Evolutionary conservation across 2,888 invertebrate species (phyloP).

Genomic region (Acleris sparsana): DNA sequence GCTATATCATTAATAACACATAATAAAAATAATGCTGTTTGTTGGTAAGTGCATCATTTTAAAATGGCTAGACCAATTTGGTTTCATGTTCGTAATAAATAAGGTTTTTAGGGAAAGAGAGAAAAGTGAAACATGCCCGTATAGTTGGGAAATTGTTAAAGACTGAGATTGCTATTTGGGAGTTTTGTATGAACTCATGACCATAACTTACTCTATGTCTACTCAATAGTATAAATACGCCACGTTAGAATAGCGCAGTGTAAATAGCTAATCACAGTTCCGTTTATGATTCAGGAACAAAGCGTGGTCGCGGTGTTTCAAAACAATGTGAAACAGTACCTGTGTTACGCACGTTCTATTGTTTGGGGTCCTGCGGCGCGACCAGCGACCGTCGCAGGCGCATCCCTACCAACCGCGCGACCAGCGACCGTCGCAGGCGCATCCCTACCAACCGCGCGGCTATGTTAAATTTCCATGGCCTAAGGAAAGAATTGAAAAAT

Average conservation of each 20-base stretch:
- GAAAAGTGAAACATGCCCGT: too few relatives aligned
- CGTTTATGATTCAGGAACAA: conserved; percentile 60
- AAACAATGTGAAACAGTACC: conserved; percentile 59
- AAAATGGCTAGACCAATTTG: too few relatives aligned
- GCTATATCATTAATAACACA: too few relatives aligned
- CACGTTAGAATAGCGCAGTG: conserved; percentile 2
- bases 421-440: conserved; percentile 8
- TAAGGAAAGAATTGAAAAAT: neutral
- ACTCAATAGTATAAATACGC: too few relatives aligned
- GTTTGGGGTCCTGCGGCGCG: conserved; percentile 41
- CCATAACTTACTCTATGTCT: too few relatives aligned
- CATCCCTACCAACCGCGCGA: conserved; percentile 17
- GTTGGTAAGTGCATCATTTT: too few relatives aligned
- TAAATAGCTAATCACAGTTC: conserved; percentile 37
- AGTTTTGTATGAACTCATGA: too few relatives aligned
- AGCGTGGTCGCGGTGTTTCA: conserved; percentile 54
- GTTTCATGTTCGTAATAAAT: too few relatives aligned
- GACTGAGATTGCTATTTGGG: too few relatives aligned
- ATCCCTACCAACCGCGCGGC: conserved; percentile 17
- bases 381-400: conserved; percentile 11
- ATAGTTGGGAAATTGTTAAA: too few relatives aligned
- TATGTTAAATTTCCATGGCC: neutral
- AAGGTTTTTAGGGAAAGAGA: too few relatives aligned
- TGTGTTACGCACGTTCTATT: conserved; percentile 43
- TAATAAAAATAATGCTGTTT: too few relatives aligned